phyloP scores from a whole-genome alignment of 1,140 invertebrate genomes.

The Macrobrachium nipponense region DNA sequence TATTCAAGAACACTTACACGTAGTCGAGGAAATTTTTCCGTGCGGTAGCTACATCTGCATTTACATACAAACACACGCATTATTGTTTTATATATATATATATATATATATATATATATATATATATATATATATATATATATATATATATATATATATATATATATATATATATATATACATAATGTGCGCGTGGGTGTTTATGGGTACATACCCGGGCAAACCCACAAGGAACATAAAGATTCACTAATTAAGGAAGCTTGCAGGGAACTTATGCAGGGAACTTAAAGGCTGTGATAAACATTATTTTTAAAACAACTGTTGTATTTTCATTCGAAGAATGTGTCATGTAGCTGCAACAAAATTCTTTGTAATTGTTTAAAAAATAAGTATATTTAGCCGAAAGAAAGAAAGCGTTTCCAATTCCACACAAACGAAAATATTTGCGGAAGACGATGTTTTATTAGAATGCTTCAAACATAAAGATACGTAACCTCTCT shows the following conservation, averaged over 20 bases:
- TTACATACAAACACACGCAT: background rate
- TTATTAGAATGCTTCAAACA: too few species aligned
- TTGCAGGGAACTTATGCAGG: background rate
- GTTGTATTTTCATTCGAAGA: too few species aligned
- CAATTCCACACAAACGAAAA: too few species aligned
- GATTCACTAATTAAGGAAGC: background rate
- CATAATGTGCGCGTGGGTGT: background rate
- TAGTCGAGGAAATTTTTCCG: too few species aligned
- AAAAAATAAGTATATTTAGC: too few species aligned
- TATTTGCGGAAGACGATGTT: too few species aligned
- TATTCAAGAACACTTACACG: too few species aligned
- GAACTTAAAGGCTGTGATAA: background rate
- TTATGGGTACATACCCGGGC: background rate
- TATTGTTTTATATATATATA: background rate
- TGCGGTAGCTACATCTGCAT: background rate
- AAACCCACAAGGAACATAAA: too few species aligned
- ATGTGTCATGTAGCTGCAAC: too few species aligned
- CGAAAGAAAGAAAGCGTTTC: too few species aligned
- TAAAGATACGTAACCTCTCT: too few species aligned
- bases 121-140: constrained; percentile 14
- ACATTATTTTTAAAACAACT: background rate
- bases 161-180: constrained; percentile 44
- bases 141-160: constrained; percentile 40
- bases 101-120: constrained; percentile 25
- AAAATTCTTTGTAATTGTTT: too few species aligned